Base-by-base conservation (phyloP, 2,888 invertebrate genomes). In the Arge pagana region DNA sequence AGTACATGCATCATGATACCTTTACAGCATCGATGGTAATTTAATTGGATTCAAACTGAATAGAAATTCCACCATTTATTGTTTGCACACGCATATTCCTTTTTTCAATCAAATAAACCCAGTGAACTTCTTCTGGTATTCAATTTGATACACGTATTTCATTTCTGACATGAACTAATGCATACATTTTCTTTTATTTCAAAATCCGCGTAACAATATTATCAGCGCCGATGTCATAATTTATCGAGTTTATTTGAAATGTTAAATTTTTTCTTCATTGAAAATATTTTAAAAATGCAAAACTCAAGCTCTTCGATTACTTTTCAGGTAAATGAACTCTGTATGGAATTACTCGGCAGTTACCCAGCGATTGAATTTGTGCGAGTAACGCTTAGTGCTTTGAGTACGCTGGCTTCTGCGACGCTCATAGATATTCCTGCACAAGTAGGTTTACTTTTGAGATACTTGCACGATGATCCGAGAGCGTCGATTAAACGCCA, bases 341-440 rank as follows among this genome's bases (percentile, higher is more conserved):
- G 91, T 65, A 81, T 86, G 54, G 85, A 88, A 62, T 78, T 92
- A 30, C 75, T 93, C 51, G 85, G 86, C 4, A 87, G 85, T 70
- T 91, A 90, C 78, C 90, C 91, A 7, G 86, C 90, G 0, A 84
- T 87, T 66, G 87, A 88, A 72, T 90, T 93, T 74, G 87, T 91
- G 1, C 80, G 87, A 3, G 89, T 91, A 1, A 93, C 92, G 33
- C 81, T 96, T 31, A 87, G 89, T 60, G 93, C 96, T 0, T 81
- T 96, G 50, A 95, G 95, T 0, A 89, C 91, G 56, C 81, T 97
- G 6, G 92, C 96, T 0, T 86, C 90, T 1, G 88, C 93, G 37
- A 95, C 95, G 0, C 83, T 96, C 8, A 89, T 93, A 0, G 93
- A 95, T 76, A 90, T 96, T 33, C 92, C 94, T 1, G 88, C 89